Evolutionary conservation across 2,113 vertebrate genomes (phyloP).

Genomic region (Manacus vitellinus): DNA sequence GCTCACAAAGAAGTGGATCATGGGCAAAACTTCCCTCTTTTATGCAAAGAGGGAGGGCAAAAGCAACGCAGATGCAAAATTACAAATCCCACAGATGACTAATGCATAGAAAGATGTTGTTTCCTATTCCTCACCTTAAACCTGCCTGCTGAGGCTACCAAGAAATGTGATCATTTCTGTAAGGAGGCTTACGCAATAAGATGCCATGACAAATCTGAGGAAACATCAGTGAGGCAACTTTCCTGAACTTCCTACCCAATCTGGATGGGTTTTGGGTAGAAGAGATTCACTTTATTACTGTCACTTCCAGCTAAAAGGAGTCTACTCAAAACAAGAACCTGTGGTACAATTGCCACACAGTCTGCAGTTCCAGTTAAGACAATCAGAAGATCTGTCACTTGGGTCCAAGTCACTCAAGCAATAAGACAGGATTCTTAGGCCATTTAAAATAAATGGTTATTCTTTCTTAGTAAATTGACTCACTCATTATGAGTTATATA

Average conservation of each 20-base stretch:
- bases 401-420: not conserved
- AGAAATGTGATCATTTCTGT: not conserved
- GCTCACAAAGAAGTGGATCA: rapidly evolving
- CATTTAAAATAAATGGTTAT: not conserved
- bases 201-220: not conserved
- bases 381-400: not conserved
- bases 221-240: not conserved
- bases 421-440: not conserved
- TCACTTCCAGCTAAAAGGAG: not conserved
- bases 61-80: not conserved
- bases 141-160: not conserved
- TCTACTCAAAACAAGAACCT: not conserved
- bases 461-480: not conserved
- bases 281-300: not conserved
- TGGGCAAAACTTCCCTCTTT: not conserved
- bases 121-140: not conserved
- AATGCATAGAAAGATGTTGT: not conserved
- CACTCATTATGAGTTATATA: not conserved
- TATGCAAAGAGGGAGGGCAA: not conserved
- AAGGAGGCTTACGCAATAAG: not conserved
- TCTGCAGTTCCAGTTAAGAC: not conserved
- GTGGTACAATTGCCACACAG: not conserved
- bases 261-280: not conserved
- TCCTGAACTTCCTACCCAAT: not conserved
- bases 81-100: not conserved